phyloP scores from a whole-genome alignment of 2,888 invertebrate species.

The Sericinus montela region DNA sequence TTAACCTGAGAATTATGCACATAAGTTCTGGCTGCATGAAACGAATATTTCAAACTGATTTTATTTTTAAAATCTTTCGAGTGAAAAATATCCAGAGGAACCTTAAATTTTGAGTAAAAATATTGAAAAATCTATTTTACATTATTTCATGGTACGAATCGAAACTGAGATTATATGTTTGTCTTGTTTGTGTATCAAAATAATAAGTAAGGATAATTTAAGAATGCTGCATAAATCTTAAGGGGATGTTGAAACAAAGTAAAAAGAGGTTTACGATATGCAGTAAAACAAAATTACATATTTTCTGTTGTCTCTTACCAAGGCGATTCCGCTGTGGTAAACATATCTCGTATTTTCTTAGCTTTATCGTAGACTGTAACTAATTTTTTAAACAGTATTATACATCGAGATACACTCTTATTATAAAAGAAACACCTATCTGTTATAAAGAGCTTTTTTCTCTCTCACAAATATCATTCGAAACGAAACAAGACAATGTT shows the following conservation, averaged over 20 bases:
- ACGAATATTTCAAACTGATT: not conserved
- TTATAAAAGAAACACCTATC: not conserved
- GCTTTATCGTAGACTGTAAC: not conserved
- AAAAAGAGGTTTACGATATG: no score
- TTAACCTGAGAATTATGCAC: constrained; percentile 7
- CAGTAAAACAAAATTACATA: not conserved
- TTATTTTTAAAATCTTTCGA: not conserved
- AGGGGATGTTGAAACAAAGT: no score
- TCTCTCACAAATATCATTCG: not conserved
- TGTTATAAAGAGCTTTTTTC: not conserved
- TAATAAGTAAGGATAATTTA: no score
- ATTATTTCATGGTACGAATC: no score
- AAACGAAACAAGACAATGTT: constrained; percentile 1
- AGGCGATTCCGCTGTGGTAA: not conserved
- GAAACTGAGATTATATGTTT: no score
- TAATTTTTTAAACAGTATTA: not conserved
- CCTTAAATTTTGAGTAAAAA: no score
- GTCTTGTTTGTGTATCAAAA: no score
- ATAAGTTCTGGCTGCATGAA: not conserved
- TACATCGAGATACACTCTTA: not conserved
- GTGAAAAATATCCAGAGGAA: not conserved
- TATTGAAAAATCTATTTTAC: no score
- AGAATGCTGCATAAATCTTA: no score
- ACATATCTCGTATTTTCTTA: not conserved
- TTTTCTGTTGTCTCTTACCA: not conserved